Base-by-base conservation (phyloP, 2,113 vertebrate genomes). In the Oncorhynchus clarkii region DNA sequence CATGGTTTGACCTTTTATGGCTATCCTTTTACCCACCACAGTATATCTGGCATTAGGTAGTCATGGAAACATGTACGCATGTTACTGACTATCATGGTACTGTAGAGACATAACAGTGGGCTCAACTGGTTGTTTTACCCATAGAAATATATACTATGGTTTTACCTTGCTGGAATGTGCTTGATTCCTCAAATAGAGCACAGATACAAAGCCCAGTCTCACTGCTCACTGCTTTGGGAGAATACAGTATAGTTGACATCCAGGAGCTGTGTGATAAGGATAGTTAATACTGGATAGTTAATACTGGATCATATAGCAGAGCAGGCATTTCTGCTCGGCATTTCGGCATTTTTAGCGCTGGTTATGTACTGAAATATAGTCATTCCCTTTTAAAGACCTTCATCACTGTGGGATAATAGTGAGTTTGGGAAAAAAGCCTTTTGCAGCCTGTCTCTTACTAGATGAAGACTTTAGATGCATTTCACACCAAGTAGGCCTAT, bases 341-440 rank as follows among this genome's bases (percentile, higher is more conserved):
- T n/a, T n/a, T n/a, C n/a, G n/a, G n/a, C n/a, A n/a, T n/a, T n/a
- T n/a, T n/a, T n/a, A n/a, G 72, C 64, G 54, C 81, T 78, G 79
- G 75, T 71, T 24, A 62, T 83, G 59, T 74, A 68, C 64, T 87
- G 62, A 84, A 80, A 68, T 84, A 69, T 69, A 77, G 75, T 18
- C 51, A 18, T 54, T 54, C 51, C 49, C 48, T 81, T 77, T 84
- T 86, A 74, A 82, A 76, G 68, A n/a, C 80, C 83, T 83, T 89
- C 88, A 85, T 88, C 89, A 85, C 75, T 81, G 78, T 85, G 82
- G 87, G 89, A 80, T 86, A 87, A 89, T 84, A 80, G 71, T 20
- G 87, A 86, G 86, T 81, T 82, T 75, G 84, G 88, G 82, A 80
- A 87, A 87, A 83, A 78, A 74, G 71, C 73, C 72, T 70, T 82